These are phyloP conservation scores for Allacma fusca DNA, from an alignment of 2,888 invertebrate species.

Conservation along the genomic window DNA sequence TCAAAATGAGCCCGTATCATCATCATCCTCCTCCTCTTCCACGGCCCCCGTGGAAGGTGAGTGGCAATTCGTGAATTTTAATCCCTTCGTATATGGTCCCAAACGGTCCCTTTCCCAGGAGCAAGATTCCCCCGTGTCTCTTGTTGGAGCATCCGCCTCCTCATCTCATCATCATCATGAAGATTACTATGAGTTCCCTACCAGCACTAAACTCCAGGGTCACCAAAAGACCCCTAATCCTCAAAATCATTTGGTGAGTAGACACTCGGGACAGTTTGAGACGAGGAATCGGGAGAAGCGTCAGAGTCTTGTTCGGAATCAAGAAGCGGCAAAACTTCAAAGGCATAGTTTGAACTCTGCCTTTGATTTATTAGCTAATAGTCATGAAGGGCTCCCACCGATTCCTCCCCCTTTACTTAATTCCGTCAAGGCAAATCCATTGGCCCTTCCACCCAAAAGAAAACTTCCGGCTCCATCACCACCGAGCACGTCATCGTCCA, in stretches of 20 bases:
- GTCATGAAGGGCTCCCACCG: neutral
- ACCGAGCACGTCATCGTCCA: neutral
- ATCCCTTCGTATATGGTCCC: conserved; percentile 62
- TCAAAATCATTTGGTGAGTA: conserved; percentile 19
- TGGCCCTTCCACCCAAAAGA: conserved; percentile 38
- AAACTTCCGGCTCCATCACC: conserved; percentile 33
- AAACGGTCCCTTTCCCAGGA: conserved; percentile 33
- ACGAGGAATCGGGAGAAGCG: conserved; percentile 19
- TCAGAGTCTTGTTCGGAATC: conserved; percentile 28
- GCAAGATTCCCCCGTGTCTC: conserved; percentile 36
- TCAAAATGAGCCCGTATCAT: conserved; percentile 25
- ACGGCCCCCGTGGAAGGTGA: conserved; percentile 61
- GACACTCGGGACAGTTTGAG: conserved; percentile 1
- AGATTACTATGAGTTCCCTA: conserved; percentile 61
- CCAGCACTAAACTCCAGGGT: conserved; percentile 58
- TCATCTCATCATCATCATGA: conserved; percentile 44
- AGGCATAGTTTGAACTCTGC: conserved; percentile 54
- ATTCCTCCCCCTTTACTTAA: conserved; percentile 16
- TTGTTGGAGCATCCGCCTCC: conserved; percentile 31
- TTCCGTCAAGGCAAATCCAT: conserved; percentile 21
- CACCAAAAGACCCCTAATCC: too few relatives aligned
- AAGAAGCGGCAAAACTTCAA: conserved; percentile 39
- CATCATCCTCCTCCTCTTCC: conserved; percentile 62
- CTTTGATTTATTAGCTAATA: conserved; percentile 51
- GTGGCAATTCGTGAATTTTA: conserved; percentile 65